Conservation (phyloP, 92 coral and sea anemone species). For the Ricordea florida region DNA sequence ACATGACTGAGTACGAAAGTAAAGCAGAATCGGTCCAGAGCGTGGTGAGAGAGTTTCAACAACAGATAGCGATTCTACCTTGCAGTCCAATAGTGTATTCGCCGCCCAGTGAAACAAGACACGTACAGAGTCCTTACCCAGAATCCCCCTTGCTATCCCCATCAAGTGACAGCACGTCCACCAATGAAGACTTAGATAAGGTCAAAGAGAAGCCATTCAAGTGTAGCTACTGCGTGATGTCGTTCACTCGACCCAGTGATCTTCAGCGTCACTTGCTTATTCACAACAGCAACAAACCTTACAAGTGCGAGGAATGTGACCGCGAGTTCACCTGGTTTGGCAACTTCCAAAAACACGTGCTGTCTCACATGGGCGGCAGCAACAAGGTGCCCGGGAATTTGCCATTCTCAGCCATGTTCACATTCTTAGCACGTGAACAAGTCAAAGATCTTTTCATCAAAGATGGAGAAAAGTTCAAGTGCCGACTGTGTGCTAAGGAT, state of each 20-base stretch:
- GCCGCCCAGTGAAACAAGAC: neutral
- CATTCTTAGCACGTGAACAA: slow-evolving; percentile 83
- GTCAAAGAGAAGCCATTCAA: slow-evolving; percentile 73
- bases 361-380: slow-evolving; percentile 78
- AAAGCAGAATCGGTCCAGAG: slow-evolving; percentile 60
- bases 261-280: slow-evolving; percentile 92
- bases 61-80: slow-evolving; percentile 32
- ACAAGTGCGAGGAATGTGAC: slow-evolving; percentile 95
- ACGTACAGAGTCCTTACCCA: neutral
- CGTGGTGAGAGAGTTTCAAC: slow-evolving; percentile 52
- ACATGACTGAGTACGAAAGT: slow-evolving; percentile 76
- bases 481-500: slow-evolving; percentile 83
- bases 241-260: slow-evolving; percentile 98
- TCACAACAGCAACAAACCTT: slow-evolving; percentile 90
- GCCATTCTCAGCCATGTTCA: slow-evolving; percentile 84
- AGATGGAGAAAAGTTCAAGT: slow-evolving; percentile 84
- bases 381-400: slow-evolving; percentile 42
- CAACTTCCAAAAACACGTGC: slow-evolving; percentile 94
- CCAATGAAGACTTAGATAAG: neutral
- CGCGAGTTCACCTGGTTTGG: slow-evolving; percentile 99
- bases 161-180: neutral
- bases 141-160: slow-evolving; percentile 3
- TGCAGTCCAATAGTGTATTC: neutral
- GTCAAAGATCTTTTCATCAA: slow-evolving; percentile 86
- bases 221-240: slow-evolving; percentile 89